Evolutionary conservation across 1,140 invertebrate species (phyloP).

Genomic region (Notospermus geniculatus): DNA sequence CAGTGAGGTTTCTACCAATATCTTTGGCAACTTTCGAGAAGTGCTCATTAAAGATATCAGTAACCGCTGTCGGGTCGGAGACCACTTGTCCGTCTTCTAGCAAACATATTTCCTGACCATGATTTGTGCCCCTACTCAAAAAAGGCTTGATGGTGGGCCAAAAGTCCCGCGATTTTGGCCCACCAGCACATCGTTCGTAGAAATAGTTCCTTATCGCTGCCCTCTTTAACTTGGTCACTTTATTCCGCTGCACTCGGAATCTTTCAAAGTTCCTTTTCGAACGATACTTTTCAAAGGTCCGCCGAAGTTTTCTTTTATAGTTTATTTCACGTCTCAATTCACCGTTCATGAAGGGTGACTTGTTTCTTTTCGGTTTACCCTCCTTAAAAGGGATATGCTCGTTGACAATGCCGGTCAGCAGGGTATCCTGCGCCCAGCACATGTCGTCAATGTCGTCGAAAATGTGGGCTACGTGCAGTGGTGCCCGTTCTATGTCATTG

Average conservation of each 20-base stretch:
- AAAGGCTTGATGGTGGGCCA: slow-evolving; percentile 28
- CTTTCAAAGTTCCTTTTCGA: slow-evolving; percentile 15
- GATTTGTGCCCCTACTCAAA: slow-evolving; percentile 19
- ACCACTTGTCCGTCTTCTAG: slow-evolving; percentile 16
- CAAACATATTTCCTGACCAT: slow-evolving; percentile 15
- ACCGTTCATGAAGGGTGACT: slow-evolving; percentile 22
- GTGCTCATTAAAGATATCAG: slow-evolving; percentile 9
- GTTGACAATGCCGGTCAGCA: slow-evolving; percentile 14
- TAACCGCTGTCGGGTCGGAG: slow-evolving; percentile 6
- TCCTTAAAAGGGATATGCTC: slow-evolving; percentile 21
- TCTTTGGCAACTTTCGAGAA: slow-evolving; percentile 24
- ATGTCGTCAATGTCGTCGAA: slow-evolving; percentile 9
- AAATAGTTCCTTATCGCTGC: slow-evolving; percentile 19
- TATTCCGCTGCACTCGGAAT: slow-evolving; percentile 15
- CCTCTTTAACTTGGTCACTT: slow-evolving; percentile 11
- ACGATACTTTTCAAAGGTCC: slow-evolving; percentile 6
- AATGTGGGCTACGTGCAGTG: background rate
- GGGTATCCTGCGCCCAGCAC: slow-evolving; percentile 9
- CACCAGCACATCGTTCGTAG: slow-evolving; percentile 17
- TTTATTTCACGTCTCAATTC: slow-evolving; percentile 17
- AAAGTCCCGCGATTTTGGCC: slow-evolving; percentile 18
- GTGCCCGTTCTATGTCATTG: background rate
- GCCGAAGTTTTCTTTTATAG: slow-evolving; percentile 10
- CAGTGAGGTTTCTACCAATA: slow-evolving; percentile 9
- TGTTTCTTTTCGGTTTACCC: slow-evolving; percentile 1